Base-by-base conservation (phyloP, 2,113 vertebrate genomes). In the Clarias magur region DNA sequence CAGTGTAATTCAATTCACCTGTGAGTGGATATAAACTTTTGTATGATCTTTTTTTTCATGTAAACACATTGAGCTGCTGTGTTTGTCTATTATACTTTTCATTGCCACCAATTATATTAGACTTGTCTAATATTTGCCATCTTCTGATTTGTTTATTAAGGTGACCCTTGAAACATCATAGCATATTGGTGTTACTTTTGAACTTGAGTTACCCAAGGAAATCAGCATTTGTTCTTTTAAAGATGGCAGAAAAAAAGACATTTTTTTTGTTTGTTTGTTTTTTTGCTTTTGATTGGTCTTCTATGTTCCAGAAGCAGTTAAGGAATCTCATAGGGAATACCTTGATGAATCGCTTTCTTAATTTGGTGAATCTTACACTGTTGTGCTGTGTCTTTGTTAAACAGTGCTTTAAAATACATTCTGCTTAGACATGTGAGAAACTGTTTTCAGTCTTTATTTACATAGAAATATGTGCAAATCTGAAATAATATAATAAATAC, bases 391-490 rank as follows among this genome's bases (percentile, higher is more conserved):
- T 57, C 27, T 57, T 27, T 80, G 53, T 15, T 59, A 80, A 59
- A 30, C 38, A 25, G 27, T 73, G 38, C 8, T 9, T 15, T 23
- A 65, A 53, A 38, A 48, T 25, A 9, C 30, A 48, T n/a, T 82
- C 9, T 48, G 21, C 12, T 82, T 15, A 38, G 38, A 13, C 38
- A 53, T 62, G 34, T n/a, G 13, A 82, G 27, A 79, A 19, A 57
- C 17, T 1, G 27, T 56, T 56, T 79, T 79, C 19, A 85, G 1
- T 60, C 25, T 85, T 85, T 85, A 67, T 80, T 85, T 79, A 21
- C 10, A 76, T 62, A 27, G 5, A 38, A 63, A 53, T 21, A 15
- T 63, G 70, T 75, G 16, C 56, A 23, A 67, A 10, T 67, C 4
- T n/a, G 13, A 3, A 57, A 34, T 25, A 42, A 48, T 27, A 42